Evolutionary conservation across 1,140 invertebrate genomes (phyloP).

Genomic region (Drosophila seguyi): DNA sequence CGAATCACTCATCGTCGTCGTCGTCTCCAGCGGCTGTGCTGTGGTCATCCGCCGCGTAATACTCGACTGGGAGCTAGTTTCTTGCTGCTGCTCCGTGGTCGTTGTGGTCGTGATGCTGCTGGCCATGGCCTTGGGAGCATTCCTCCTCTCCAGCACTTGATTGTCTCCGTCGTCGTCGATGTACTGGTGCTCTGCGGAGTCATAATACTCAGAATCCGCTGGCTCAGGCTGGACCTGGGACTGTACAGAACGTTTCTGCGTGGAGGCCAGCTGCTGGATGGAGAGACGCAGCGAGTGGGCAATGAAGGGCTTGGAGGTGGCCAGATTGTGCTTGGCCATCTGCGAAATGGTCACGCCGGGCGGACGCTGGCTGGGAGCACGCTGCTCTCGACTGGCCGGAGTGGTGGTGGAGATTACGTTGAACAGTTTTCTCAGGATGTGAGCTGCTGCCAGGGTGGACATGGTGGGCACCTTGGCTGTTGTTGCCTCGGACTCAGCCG

Average conservation of each 20-base stretch:
- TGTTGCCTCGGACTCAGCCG: background rate
- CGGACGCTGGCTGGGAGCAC: background rate
- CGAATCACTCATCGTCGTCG: slow-evolving; percentile 8
- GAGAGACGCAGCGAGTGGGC: slow-evolving; percentile 61
- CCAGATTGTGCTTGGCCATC: slow-evolving; percentile 62
- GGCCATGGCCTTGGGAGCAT: slow-evolving; percentile 1
- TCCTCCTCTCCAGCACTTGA: slow-evolving; percentile 10
- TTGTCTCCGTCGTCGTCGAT: slow-evolving; percentile 33
- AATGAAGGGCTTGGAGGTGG: slow-evolving; percentile 63
- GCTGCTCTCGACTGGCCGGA: slow-evolving; percentile 10
- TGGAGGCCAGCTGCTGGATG: slow-evolving; percentile 52
- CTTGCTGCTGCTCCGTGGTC: slow-evolving; percentile 7
- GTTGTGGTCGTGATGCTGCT: slow-evolving; percentile 15
- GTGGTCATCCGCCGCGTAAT: slow-evolving; percentile 11
- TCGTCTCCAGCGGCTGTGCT: background rate
- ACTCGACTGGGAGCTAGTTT: slow-evolving; percentile 42
- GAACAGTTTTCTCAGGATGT: slow-evolving; percentile 54
- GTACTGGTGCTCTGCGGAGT: slow-evolving; percentile 46
- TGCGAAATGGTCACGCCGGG: slow-evolving; percentile 52
- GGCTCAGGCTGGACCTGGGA: background rate
- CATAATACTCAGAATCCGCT: slow-evolving; percentile 57
- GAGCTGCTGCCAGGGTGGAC: slow-evolving; percentile 58
- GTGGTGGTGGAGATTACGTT: slow-evolving; percentile 54
- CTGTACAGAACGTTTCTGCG: slow-evolving; percentile 18
- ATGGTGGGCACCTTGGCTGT: slow-evolving; percentile 26